Evolutionary conservation across 92 coral and sea anemone species (phyloP), one percentile per base, ranked within the genome.

Genomic region (Porites cylindrica): DNA sequence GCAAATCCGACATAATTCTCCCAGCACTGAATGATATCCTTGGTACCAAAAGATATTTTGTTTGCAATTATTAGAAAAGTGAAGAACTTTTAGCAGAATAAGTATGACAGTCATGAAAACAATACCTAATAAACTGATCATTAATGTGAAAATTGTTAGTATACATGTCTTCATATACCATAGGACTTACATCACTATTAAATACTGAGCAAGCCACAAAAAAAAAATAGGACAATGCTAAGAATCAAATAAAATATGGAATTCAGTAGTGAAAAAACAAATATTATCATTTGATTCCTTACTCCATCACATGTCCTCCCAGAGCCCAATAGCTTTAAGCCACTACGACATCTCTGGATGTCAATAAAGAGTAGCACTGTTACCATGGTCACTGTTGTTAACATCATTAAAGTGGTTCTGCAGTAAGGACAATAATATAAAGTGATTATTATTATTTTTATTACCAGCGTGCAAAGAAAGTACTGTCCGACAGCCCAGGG

Each of bases 1-100:
- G 96, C 83, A 70, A 85, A 92, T 75, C 99, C 99, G 71, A 96
- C 83, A 77, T 95, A 93, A 60, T 94, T 96, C 76, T 96, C 99
- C 99, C 99, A 96, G 82, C 99, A 96, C 32, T 66, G 7, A 29
- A 62, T 66, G 29, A 92, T 85, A 26, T 62, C 90, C 93, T 92
- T 76, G 70, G 70, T 14, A 52, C 65, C 21, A 64, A 56, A 20
- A 26, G 17, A 78, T 3, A 11, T 2, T n/a, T 18, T 6, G 23
- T 2, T 29, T 18, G 0, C 43, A 29, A 51, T n/a, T 8, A 51
- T n/a, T 8, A 16, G 20, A 64, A 1, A 23, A 8, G 6, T 54
- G 20, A 53, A 29, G 56, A 47, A 10, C 32, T 8, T 51, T 38
- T 12, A 14, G 17, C 11, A 56, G 16, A 56, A 38, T 38, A 38